Base-by-base conservation (phyloP, 2,888 invertebrate genomes). In the Spodoptera exigua region DNA sequence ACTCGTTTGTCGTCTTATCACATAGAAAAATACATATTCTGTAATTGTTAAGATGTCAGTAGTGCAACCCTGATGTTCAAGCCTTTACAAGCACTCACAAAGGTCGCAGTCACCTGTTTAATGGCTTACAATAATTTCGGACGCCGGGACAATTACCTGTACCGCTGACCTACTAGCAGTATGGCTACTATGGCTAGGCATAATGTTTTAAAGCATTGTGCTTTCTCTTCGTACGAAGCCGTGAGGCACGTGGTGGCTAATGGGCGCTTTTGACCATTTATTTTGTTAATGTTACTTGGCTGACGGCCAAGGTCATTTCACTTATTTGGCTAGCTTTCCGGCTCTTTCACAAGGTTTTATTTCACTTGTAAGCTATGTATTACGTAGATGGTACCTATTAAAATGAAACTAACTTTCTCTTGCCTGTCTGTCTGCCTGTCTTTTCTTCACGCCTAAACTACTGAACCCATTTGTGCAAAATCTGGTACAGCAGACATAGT, bases 71-170 rank as follows among this genome's bases (percentile, higher is more conserved):
- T 73, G 55, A 55, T 27, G 14, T 43, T 13, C 32, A 27, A 35
- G 51, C 13, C 46, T 18, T 13, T n/a, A 36, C 36, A 36, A 37
- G 36, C 48, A 13, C 11, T 21, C 34, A 40, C 35, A 57, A 63
- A 74, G 73, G 70, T 45, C 45, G 51, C 35, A 47, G 11, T n/a
- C 64, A 61, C 61, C 55, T 57, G 68, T 62, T 58, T 36, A 68
- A 66, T 72, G 51, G 44, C 58, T 66, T 16, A 39, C 48, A 46
- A 17, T 66, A 46, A 17, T 66, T 70, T 68, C 32, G 67, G 58
- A 64, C 51, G 43, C 41, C 44, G 37, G 52, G 59, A 68, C 59
- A 70, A 65, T 53, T 63, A 53, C 52, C 52, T 34, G 59, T 39
- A 47, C 51, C 63, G 49, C 17, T 65, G 68, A 68, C 68, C 68